phyloP scores from a whole-genome alignment of 2,113 vertebrate genomes.

The Tupaia tana region DNA sequence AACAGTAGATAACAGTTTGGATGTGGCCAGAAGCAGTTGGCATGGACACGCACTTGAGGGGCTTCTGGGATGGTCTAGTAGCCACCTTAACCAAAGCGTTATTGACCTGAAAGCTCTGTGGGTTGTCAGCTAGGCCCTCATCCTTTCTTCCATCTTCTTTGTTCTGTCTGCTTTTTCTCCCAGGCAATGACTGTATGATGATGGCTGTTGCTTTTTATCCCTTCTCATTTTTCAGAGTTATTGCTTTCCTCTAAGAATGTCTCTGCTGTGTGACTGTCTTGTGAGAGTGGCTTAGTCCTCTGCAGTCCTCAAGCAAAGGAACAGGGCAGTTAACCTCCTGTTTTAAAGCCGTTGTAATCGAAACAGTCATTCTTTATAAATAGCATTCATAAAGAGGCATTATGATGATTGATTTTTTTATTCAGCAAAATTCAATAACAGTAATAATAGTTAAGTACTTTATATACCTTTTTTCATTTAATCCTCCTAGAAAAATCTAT shows the following conservation, averaged over 20 bases:
- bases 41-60: conserved; percentile 27
- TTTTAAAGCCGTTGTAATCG: conserved; percentile 10
- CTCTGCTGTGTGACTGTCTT: conserved; percentile 34
- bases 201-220: conserved; percentile 37
- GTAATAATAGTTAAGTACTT: conserved; percentile 28
- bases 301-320: conserved; percentile 26
- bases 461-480: conserved; percentile 28
- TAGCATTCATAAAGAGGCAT: conserved; percentile 53
- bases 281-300: conserved; percentile 1
- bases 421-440: conserved; percentile 46
- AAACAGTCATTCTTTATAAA: conserved; percentile 52
- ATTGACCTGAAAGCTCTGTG: conserved; percentile 20
- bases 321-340: not conserved
- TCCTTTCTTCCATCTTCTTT: not conserved
- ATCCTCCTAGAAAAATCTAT: conserved; percentile 57
- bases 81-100: not conserved
- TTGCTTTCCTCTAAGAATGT: not conserved
- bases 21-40: conserved; percentile 64
- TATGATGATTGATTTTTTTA: conserved; percentile 57
- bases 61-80: conserved; percentile 33
- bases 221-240: conserved; percentile 38
- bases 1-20: conserved; percentile 73
- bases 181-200: not conserved
- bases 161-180: conserved; percentile 42
- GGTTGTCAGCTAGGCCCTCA: not conserved